Evolutionary conservation across 2,113 vertebrate genomes (phyloP).

Genomic region (Oceanodroma tethys): DNA sequence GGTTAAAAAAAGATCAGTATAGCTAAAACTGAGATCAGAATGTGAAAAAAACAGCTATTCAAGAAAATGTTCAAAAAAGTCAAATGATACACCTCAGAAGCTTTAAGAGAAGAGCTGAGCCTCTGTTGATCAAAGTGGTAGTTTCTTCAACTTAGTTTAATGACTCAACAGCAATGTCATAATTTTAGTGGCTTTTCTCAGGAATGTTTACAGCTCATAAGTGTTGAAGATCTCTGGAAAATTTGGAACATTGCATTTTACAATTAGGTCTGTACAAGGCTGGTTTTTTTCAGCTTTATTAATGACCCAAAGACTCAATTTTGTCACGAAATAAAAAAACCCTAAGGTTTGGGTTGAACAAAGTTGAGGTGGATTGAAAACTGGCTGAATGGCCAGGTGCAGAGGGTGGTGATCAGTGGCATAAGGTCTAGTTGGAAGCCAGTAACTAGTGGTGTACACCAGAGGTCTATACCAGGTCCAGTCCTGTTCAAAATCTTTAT

Average conservation of each 20-base stretch:
- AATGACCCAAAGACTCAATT: background rate
- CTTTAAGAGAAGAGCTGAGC: background rate
- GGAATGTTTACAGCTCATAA: background rate
- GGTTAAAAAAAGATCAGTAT: background rate
- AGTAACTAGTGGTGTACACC: background rate
- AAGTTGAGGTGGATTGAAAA: background rate
- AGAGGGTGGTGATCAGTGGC: background rate
- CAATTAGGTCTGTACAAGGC: background rate
- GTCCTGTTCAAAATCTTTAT: background rate
- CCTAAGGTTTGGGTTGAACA: background rate
- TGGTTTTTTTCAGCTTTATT: background rate
- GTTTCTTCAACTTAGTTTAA: background rate
- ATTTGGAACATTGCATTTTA: background rate
- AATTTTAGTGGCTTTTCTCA: background rate
- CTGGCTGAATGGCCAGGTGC: background rate
- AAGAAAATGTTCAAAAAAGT: background rate
- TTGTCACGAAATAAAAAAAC: background rate
- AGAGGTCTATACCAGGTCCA: background rate
- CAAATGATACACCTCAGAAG: background rate
- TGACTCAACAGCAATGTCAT: background rate
- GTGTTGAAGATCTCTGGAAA: background rate
- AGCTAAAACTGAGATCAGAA: background rate
- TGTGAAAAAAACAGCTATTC: background rate
- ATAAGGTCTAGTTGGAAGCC: background rate
- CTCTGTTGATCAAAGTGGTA: background rate